Percentiles rank a stretch among this genome's conserved stretches.
These are phyloP conservation scores for Boloria selene DNA, from an alignment of 2,888 invertebrate genomes.

Conservation along the genomic window DNA sequence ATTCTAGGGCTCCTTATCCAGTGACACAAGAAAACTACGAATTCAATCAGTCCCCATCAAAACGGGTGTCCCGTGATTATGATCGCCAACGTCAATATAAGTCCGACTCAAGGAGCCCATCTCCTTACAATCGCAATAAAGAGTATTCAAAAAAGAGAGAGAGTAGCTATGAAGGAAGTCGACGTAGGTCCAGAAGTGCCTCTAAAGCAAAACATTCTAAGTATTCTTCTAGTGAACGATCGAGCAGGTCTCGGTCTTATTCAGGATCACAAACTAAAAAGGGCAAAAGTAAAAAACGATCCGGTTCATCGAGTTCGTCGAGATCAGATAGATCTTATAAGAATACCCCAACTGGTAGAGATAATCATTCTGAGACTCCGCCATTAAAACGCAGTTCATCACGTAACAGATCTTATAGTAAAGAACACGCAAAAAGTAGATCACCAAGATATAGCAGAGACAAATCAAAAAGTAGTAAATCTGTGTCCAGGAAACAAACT, in stretches of 20 bases:
- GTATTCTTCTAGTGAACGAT: constrained; percentile 68
- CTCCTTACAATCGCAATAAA: constrained; percentile 59
- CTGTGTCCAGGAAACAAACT: constrained; percentile 52
- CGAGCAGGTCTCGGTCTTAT: constrained; percentile 62
- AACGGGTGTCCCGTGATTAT: constrained; percentile 48
- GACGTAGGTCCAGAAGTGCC: constrained; percentile 57
- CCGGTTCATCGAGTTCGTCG: constrained; percentile 58
- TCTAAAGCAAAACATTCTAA: constrained; percentile 56
- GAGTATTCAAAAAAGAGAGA: constrained; percentile 60
- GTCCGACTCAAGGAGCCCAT: constrained; percentile 61
- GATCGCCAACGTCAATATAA: constrained; percentile 51
- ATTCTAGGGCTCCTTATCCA: constrained; percentile 46
- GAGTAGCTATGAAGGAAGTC: constrained; percentile 53
- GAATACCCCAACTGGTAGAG: constrained; percentile 46
- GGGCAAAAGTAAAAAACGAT: constrained; percentile 19
- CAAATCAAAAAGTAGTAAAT: constrained; percentile 46
- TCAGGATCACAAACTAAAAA: constrained; percentile 51
- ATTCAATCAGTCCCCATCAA: constrained; percentile 47
- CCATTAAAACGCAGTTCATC: constrained; percentile 53
- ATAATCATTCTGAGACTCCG: constrained; percentile 53
- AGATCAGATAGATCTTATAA: constrained; percentile 60
- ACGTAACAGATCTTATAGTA: constrained; percentile 49
- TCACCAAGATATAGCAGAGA: constrained; percentile 45
- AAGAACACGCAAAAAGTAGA: constrained; percentile 47
- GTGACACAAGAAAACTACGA: constrained; percentile 45